Percentiles rank a stretch among this genome's conserved stretches.
Conservation (phyloP, 2,113 vertebrate genomes). For the Anoura caudifer region DNA sequence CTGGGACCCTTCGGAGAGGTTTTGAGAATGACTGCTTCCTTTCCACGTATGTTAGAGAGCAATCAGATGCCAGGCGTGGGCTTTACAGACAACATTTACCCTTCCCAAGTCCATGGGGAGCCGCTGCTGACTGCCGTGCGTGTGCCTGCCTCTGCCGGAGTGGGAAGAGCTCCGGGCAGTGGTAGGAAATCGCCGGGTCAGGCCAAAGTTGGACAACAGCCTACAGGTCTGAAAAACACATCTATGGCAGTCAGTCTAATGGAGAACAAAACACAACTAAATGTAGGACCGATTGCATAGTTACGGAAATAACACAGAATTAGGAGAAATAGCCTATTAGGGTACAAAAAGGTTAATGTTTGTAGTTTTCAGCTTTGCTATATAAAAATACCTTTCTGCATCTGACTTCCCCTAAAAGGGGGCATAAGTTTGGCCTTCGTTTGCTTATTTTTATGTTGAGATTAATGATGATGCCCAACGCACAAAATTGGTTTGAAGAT, state of each 20-base stretch:
- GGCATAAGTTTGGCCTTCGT: background rate
- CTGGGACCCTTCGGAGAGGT: background rate
- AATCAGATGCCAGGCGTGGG: background rate
- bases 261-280: background rate
- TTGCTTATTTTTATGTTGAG: background rate
- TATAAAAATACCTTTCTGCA: background rate
- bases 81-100: background rate
- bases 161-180: background rate
- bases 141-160: background rate
- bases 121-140: background rate
- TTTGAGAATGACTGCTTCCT: background rate
- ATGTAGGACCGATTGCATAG: background rate
- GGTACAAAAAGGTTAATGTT: background rate
- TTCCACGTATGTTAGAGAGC: background rate
- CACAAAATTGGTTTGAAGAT: background rate
- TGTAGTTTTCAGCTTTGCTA: background rate
- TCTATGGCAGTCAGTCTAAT: background rate
- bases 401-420: background rate
- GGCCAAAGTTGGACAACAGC: background rate
- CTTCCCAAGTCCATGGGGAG: background rate
- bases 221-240: background rate
- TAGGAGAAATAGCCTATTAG: background rate
- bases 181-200: background rate
- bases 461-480: background rate
- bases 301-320: background rate